Conservation (phyloP, 2,888 invertebrate genomes). For the Stomorhina lunata region DNA sequence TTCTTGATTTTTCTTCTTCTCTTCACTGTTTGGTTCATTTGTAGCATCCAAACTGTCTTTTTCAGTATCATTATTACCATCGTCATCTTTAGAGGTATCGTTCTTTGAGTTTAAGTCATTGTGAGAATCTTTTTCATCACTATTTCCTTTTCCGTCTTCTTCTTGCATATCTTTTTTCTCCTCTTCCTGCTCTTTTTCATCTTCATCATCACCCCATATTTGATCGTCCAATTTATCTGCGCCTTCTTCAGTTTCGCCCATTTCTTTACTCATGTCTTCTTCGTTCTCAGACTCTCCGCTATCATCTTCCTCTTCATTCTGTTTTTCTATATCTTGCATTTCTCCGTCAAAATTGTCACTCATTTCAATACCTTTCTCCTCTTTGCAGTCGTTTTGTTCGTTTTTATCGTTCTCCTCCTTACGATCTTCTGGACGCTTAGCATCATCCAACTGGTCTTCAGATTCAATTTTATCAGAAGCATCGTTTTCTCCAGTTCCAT, state of each 20-base stretch:
- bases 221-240: slow-evolving; percentile 90
- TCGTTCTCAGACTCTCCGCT: slow-evolving; percentile 85
- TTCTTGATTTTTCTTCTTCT: slow-evolving; percentile 80
- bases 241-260: slow-evolving; percentile 96
- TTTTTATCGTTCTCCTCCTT: slow-evolving; percentile 84
- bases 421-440: slow-evolving; percentile 86
- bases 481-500: slow-evolving; percentile 92
- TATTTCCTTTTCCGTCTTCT: slow-evolving; percentile 85
- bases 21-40: slow-evolving; percentile 72
- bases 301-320: slow-evolving; percentile 81
- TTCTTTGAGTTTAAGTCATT: slow-evolving; percentile 80
- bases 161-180: slow-evolving; percentile 83
- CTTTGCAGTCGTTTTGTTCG: slow-evolving; percentile 88
- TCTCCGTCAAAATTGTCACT: slow-evolving; percentile 94
- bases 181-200: slow-evolving; percentile 85
- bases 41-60: slow-evolving; percentile 79
- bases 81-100: slow-evolving; percentile 81
- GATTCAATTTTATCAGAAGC: slow-evolving; percentile 92
- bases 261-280: slow-evolving; percentile 95
- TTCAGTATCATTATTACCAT: slow-evolving; percentile 81
- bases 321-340: slow-evolving; percentile 85
- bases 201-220: slow-evolving; percentile 93
- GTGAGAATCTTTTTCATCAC: slow-evolving; percentile 85
- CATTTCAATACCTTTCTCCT: slow-evolving; percentile 97
- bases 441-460: slow-evolving; percentile 96